Evolutionary conservation across 2,797 vertebrate genomes (phyloP).

Genomic region (Tapera naevia): DNA sequence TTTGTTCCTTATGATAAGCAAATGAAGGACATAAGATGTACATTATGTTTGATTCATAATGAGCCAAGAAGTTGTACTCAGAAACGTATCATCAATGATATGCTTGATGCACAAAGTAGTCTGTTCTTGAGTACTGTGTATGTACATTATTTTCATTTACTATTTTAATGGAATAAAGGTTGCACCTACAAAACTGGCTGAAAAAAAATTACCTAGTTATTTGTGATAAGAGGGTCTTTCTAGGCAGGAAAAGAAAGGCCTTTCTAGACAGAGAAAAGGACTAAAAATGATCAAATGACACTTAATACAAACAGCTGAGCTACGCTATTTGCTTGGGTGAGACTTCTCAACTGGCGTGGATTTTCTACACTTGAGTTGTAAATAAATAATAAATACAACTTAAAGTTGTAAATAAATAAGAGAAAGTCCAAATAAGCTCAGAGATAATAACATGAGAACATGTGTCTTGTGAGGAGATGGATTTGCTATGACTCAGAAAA

Average conservation of each 20-base stretch:
- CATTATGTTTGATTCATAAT: background rate
- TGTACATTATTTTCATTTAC: background rate
- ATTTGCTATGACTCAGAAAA: background rate
- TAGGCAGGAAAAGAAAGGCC: background rate
- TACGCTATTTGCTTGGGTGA: background rate
- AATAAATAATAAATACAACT: background rate
- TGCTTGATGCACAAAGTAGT: background rate
- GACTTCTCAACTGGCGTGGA: background rate
- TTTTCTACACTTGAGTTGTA: background rate
- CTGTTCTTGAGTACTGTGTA: background rate
- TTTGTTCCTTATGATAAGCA: background rate
- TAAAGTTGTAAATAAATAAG: background rate
- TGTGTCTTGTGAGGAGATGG: background rate
- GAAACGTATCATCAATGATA: background rate
- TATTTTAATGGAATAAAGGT: background rate
- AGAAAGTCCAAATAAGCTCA: background rate
- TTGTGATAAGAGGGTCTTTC: background rate
- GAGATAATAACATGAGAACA: background rate
- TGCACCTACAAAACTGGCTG: background rate
- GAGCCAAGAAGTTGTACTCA: background rate
- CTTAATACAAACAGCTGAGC: background rate
- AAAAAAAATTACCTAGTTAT: background rate
- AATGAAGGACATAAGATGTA: background rate
- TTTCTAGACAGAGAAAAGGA: background rate
- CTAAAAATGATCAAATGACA: background rate